Evolutionary conservation across 2,113 vertebrate species (phyloP).

Genomic region (Hippolais icterina): DNA sequence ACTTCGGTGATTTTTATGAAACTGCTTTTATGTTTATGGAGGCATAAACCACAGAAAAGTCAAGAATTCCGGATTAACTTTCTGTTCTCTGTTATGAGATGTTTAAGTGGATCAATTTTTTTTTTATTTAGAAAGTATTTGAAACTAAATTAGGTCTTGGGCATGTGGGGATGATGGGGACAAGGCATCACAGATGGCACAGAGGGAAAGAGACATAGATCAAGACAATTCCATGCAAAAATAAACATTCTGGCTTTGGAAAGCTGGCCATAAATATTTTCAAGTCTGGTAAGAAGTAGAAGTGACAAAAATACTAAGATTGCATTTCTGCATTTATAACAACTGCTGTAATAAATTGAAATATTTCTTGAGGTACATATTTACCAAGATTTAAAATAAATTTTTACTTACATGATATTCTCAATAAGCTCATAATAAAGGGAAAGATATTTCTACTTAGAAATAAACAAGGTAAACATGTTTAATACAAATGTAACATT

Average conservation of each 20-base stretch:
- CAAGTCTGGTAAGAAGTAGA: neutral
- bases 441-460: neutral
- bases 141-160: neutral
- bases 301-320: neutral
- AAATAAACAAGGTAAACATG: neutral
- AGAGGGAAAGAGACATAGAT: neutral
- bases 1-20: neutral
- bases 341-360: neutral
- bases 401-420: neutral
- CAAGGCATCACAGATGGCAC: no score
- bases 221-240: neutral
- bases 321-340: neutral
- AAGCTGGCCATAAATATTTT: neutral
- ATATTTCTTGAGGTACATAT: neutral
- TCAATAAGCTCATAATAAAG: neutral
- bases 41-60: neutral
- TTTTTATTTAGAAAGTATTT: neutral
- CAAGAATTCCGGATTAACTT: neutral
- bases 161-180: accelerated
- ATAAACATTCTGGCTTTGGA: neutral
- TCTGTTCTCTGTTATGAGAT: neutral
- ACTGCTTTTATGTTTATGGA: neutral
- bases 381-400: neutral
- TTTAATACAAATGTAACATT: neutral
- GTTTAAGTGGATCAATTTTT: neutral